phyloP scores from a whole-genome alignment of 2,797 vertebrate species.

The Muraenolepis orangiensis region DNA sequence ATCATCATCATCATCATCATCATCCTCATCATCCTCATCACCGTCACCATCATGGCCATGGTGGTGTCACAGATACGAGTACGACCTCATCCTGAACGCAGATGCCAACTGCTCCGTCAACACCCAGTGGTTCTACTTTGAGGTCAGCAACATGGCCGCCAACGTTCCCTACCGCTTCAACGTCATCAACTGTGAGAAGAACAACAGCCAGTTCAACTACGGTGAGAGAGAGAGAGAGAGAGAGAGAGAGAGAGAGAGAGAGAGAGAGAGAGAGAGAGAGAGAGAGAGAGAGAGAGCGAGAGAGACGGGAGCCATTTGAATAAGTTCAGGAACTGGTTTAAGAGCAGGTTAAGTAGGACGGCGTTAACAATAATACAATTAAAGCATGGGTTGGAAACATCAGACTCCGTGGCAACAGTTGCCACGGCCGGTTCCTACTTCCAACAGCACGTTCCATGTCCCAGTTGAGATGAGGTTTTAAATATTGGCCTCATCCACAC shows the following conservation, averaged over 20 bases:
- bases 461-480: background rate
- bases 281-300: constrained; percentile 67
- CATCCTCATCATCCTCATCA: too few species aligned
- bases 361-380: background rate
- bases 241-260: constrained; percentile 42
- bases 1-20: too few species aligned
- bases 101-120: constrained; percentile 82
- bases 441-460: background rate
- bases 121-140: constrained; percentile 93
- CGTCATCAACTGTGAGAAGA: constrained; percentile 93
- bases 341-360: background rate
- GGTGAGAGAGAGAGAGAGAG: constrained; percentile 71
- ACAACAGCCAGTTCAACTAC: constrained; percentile 93
- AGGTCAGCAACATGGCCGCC: constrained; percentile 79
- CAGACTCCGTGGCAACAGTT: background rate
- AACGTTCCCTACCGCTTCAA: constrained; percentile 84
- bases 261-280: constrained; percentile 43
- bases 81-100: constrained; percentile 85
- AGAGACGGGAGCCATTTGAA: background rate
- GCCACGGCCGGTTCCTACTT: background rate
- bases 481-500: background rate
- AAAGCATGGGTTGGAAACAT: background rate
- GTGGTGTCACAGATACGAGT: constrained; percentile 81
- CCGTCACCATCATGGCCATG: too few species aligned
- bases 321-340: background rate